Conservation (phyloP, 2,797 vertebrate species). For the Arctocebus calabarensis region DNA sequence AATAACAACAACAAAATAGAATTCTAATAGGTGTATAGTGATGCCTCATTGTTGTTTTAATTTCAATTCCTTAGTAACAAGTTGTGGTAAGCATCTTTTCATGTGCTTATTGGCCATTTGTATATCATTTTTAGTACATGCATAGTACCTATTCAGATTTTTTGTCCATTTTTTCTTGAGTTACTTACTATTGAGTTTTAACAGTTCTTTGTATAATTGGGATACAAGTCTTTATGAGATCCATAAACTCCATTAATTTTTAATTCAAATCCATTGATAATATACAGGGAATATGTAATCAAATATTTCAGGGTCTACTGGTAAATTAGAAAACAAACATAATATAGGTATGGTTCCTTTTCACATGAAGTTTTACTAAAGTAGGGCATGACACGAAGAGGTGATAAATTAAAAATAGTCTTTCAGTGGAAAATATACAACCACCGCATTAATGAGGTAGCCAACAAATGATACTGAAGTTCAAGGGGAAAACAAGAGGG, state of each 20-base stretch:
- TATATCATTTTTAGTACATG: neutral
- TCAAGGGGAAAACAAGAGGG: neutral
- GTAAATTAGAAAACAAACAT: neutral
- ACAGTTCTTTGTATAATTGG: neutral
- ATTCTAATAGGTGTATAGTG: neutral
- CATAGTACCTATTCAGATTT: too few species aligned
- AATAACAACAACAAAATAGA: neutral
- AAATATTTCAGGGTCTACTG: neutral
- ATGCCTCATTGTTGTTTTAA: neutral
- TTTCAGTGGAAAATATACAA: conserved; percentile 6
- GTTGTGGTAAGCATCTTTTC: neutral
- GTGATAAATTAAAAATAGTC: neutral
- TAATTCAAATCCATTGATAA: conserved; percentile 9
- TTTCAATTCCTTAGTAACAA: neutral
- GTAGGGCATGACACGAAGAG: neutral
- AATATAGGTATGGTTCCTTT: neutral
- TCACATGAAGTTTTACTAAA: neutral
- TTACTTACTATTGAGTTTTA: neutral
- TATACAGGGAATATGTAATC: neutral
- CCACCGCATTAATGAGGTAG: neutral
- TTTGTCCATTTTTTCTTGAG: too few species aligned
- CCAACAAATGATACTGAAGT: neutral
- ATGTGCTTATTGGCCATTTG: neutral
- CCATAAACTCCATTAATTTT: neutral
- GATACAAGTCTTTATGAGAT: neutral